Base-by-base conservation (phyloP, 1,140 invertebrate genomes). In the Tenebrio molitor region DNA sequence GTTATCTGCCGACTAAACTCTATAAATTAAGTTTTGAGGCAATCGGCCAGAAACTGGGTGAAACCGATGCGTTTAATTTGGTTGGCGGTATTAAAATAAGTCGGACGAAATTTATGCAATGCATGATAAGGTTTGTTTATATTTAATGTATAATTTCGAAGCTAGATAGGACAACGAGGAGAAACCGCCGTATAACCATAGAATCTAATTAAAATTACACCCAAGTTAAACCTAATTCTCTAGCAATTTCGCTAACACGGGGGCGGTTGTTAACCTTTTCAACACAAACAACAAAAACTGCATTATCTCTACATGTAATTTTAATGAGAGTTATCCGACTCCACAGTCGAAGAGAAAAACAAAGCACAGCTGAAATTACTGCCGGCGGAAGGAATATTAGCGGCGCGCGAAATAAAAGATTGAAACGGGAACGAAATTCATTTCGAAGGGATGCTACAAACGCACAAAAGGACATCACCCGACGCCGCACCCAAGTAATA, bases 331-430 rank as follows among this genome's bases (percentile, higher is more conserved):
- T 58, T 58, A 15, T 33, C 23, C 21, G 29, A 46, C 12, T 65
- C 44, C 33, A 15, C 42, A 36, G 36, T 53, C 14, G 36, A 44
- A 66, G 64, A 50, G 70, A 34, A 46, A 72, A 72, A 72, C 70
- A 72, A 72, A 72, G 70, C 63, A 67, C 70, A 72, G 67, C 67
- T 33, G 42, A 41, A 72, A 72, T 72, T 72, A 72, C 63, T 21
- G 36, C 42, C 62, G 70, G 53, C 63, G 39, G 63, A 64, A 64
- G 65, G 63, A 67, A 72, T 72, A 72, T 66, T 72, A 72, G 36
- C 50, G 41, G 44, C n/a, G 36, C 14, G 33, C 17, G 41, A 58
- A 72, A 72, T 72, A 72, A 72, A 72, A 67, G 70, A 72, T 72
- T 72, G 70, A 53, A 72, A 72, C 63, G 29, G 44, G 63, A 65